A percentile compares a stretch with the other conserved stretches of the same genome.
phyloP scores from a whole-genome alignment of 2,797 vertebrate species.

The Thripadectes ignobilis region DNA sequence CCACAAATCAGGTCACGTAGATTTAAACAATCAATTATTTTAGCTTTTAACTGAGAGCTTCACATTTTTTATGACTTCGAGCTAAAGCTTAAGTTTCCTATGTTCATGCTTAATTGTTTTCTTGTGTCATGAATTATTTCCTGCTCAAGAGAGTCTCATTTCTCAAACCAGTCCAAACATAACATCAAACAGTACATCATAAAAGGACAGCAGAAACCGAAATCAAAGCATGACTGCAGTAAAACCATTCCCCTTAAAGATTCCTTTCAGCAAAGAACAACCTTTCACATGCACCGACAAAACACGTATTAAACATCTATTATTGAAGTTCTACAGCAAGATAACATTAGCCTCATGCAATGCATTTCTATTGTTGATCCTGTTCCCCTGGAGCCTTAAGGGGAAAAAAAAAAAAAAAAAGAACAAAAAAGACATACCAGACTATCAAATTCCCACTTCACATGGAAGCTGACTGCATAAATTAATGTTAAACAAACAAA shows the following conservation, averaged over 20 bases:
- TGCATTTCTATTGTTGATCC: background rate
- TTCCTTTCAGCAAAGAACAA: background rate
- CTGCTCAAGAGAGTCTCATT: background rate
- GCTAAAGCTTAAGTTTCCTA: background rate
- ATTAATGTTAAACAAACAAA: background rate
- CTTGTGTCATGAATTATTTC: background rate
- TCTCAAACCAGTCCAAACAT: background rate
- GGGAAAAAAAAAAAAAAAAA: background rate
- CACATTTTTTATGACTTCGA: background rate
- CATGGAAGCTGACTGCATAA: background rate
- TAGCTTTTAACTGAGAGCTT: background rate
- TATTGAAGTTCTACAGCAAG: background rate
- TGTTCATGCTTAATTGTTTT: background rate
- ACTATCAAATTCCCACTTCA: background rate
- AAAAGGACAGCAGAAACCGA: background rate
- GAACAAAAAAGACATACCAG: background rate
- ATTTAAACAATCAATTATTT: background rate
- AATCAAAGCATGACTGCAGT: background rate
- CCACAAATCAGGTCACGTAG: background rate
- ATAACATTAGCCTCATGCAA: background rate
- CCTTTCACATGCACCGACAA: background rate
- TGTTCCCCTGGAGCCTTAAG: background rate
- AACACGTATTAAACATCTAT: background rate
- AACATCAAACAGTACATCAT: background rate
- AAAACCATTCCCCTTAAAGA: background rate